phyloP scores from a whole-genome alignment of 1,140 invertebrate genomes.

The Drosophila dunni region DNA sequence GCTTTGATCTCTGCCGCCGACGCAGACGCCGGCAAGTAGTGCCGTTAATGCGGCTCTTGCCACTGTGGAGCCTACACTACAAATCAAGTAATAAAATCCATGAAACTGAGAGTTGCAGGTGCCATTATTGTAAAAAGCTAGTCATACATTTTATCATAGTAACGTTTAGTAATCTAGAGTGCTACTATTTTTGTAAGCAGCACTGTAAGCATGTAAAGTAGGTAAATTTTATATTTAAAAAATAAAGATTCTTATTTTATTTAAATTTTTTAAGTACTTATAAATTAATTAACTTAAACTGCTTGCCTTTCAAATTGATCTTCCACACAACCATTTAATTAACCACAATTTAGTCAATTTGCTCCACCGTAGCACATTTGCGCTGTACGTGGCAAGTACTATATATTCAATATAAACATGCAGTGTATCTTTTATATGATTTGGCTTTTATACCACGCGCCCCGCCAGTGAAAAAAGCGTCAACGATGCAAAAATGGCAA shows the following conservation, averaged over 20 bases:
- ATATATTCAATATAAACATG: constrained; percentile 68
- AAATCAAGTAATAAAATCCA: constrained; percentile 5
- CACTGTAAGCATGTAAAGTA: too few relatives aligned
- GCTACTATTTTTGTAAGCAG: too few relatives aligned
- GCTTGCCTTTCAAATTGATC: too few relatives aligned
- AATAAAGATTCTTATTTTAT: not conserved
- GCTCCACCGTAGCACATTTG: constrained; percentile 59
- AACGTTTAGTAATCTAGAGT: too few relatives aligned
- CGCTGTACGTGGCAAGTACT: constrained; percentile 24
- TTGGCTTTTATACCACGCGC: constrained; percentile 66
- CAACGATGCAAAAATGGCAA: constrained; percentile 62
- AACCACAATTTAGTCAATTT: not conserved
- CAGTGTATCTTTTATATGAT: constrained; percentile 73
- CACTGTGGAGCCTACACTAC: constrained; percentile 49
- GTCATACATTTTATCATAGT: not conserved
- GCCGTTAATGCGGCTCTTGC: constrained; percentile 60
- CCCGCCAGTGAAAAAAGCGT: constrained; percentile 68
- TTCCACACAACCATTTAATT: not conserved
- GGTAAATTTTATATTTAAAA: too few relatives aligned
- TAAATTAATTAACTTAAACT: too few relatives aligned
- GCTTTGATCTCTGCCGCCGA: constrained; percentile 71
- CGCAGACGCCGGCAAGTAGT: constrained; percentile 59
- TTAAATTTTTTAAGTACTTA: too few relatives aligned
- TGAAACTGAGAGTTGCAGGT: constrained; percentile 37
- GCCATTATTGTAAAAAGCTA: not conserved